These are phyloP conservation scores for Drosophila pseudotalamancana DNA, from an alignment of 2,888 invertebrate genomes.

Conservation along the genomic window DNA sequence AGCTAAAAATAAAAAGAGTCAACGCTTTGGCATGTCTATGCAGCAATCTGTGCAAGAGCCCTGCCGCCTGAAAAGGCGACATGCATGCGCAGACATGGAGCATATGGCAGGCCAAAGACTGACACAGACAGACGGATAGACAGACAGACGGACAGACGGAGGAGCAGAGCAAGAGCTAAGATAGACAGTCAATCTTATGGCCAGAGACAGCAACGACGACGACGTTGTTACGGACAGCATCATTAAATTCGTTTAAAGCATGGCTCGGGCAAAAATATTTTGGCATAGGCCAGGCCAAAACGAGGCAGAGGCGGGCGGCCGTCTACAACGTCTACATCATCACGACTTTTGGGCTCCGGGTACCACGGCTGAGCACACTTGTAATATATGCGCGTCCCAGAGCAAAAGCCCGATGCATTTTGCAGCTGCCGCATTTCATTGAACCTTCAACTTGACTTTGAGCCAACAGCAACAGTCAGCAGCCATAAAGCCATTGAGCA, in stretches of 20 bases:
- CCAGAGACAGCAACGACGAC: conserved; percentile 59
- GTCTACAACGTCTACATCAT: conserved; percentile 65
- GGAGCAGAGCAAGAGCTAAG: conserved; percentile 44
- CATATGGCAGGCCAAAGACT: conserved; percentile 47
- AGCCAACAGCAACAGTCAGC: conserved; percentile 36
- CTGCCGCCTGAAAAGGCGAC: conserved; percentile 67
- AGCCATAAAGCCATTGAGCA: conserved; percentile 48
- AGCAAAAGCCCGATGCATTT: conserved; percentile 30
- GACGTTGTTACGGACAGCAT: conserved; percentile 61
- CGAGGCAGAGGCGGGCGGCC: conserved; percentile 24
- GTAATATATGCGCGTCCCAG: conserved; percentile 71
- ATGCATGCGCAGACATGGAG: conserved; percentile 67
- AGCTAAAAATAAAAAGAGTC: conserved; percentile 78
- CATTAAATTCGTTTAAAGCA: conserved; percentile 77
- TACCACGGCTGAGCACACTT: conserved; percentile 34
- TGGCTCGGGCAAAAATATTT: conserved; percentile 60
- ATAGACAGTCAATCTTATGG: conserved; percentile 79
- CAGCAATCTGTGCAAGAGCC: conserved; percentile 55
- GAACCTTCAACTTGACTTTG: conserved; percentile 83
- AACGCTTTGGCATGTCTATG: conserved; percentile 77
- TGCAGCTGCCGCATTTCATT: conserved; percentile 73
- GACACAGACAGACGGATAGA: conserved; percentile 31
- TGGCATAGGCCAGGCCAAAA: conserved; percentile 59
- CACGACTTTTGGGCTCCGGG: conserved; percentile 64
- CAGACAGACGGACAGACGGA: conserved; percentile 14